Percentiles rank a stretch among this genome's conserved stretches.
Evolutionary conservation across 2,797 vertebrate genomes (phyloP).

Genomic region (Danionella dracula): DNA sequence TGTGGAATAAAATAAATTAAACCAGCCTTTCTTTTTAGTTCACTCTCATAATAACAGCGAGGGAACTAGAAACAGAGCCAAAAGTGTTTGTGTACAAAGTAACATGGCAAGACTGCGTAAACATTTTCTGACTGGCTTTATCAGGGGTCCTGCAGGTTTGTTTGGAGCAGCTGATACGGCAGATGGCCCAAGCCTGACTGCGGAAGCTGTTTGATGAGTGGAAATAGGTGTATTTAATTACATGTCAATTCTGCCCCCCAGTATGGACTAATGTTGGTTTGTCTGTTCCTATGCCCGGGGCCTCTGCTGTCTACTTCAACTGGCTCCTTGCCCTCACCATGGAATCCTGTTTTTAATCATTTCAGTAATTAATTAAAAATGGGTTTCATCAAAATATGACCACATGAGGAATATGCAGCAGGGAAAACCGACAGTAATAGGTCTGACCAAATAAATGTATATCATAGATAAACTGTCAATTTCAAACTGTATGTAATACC

Average conservation of each 20-base stretch:
- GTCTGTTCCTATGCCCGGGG: background rate
- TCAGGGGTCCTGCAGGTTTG: background rate
- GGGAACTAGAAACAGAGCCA: background rate
- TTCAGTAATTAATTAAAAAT: too few relatives aligned
- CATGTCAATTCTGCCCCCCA: constrained; percentile 71
- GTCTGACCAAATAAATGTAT: too few relatives aligned
- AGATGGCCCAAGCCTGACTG: constrained; percentile 78
- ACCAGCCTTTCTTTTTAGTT: background rate
- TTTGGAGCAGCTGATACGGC: constrained; percentile 7
- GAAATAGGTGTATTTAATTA: constrained; percentile 85
- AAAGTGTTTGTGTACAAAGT: background rate
- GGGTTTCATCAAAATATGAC: too few relatives aligned
- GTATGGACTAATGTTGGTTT: background rate
- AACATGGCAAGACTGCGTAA: background rate
- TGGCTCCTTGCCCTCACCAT: background rate
- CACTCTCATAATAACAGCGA: background rate
- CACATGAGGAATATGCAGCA: too few relatives aligned
- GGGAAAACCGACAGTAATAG: too few relatives aligned
- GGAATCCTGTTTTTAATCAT: too few relatives aligned
- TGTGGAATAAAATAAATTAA: background rate
- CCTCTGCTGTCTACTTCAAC: background rate
- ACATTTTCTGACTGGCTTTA: background rate
- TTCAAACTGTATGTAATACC: too few relatives aligned
- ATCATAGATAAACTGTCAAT: too few relatives aligned
- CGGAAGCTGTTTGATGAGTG: constrained; percentile 70